Evolutionary conservation across 2,797 vertebrate species (phyloP).

Genomic region (Acipenser transmontanus): DNA sequence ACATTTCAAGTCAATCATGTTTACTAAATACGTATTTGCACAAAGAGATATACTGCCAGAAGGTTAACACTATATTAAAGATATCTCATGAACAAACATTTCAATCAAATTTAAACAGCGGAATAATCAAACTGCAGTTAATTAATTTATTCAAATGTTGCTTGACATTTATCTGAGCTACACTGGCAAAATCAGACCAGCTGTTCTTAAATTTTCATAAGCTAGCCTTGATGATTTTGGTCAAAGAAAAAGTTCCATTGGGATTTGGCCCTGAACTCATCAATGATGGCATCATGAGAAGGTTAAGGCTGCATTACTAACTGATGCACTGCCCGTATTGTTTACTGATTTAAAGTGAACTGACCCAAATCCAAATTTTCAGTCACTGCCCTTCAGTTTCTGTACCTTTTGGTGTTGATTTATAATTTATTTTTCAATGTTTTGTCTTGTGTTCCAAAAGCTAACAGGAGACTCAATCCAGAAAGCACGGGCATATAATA

Average conservation of each 20-base stretch:
- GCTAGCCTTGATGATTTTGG: slow-evolving; percentile 34
- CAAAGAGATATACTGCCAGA: neutral
- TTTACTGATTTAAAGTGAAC: too few species aligned
- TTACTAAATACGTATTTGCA: slow-evolving; percentile 10
- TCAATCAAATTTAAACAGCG: slow-evolving; percentile 15
- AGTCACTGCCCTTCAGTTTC: too few species aligned
- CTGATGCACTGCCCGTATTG: too few species aligned
- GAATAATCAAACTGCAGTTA: slow-evolving; percentile 31
- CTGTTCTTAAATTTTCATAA: slow-evolving; percentile 49
- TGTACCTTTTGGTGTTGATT: too few species aligned
- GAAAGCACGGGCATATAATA: too few species aligned
- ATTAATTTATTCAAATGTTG: slow-evolving; percentile 49
- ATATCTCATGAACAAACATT: slow-evolving; percentile 12
- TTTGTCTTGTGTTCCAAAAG: too few species aligned
- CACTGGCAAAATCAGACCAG: slow-evolving; percentile 24
- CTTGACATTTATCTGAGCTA: slow-evolving; percentile 48
- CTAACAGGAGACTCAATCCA: too few species aligned
- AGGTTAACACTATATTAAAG: slow-evolving; percentile 3
- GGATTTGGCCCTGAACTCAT: slow-evolving; percentile 44
- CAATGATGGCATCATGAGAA: neutral
- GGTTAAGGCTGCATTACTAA: too few species aligned
- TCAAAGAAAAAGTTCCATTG: slow-evolving; percentile 27
- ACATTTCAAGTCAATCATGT: neutral
- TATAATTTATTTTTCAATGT: too few species aligned
- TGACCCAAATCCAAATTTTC: too few species aligned